Conservation (phyloP, 2,888 invertebrate species). For the Junonia oenone region DNA sequence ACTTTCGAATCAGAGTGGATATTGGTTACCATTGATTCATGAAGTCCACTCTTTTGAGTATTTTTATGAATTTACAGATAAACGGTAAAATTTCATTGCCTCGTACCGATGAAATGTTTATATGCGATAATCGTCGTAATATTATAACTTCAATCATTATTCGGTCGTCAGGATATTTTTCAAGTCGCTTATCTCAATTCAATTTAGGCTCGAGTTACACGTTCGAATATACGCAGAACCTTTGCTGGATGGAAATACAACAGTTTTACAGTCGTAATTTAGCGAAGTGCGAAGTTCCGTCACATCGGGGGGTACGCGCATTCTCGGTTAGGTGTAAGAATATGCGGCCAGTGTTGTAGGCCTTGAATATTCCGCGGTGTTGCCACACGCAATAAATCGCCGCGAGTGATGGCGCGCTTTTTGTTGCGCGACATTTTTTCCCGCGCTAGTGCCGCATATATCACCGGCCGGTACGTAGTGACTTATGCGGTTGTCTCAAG, state of each 20-base stretch:
- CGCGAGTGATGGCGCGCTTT: conserved; percentile 70
- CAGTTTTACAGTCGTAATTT: conserved; percentile 64
- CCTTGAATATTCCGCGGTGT: conserved; percentile 66
- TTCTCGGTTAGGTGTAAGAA: conserved; percentile 65
- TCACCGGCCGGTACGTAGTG: conserved; percentile 56
- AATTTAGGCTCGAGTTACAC: conserved; percentile 26
- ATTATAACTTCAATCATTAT: conserved; percentile 18
- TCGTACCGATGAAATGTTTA: conserved; percentile 14
- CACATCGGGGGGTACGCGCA: conserved; percentile 72
- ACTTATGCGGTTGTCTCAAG: conserved; percentile 57
- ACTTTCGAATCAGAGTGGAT: conserved; percentile 26
- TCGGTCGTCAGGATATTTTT: conserved; percentile 15
- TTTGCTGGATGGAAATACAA: conserved; percentile 39
- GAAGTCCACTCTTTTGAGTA: conserved; percentile 8
- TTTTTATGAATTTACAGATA: background rate
- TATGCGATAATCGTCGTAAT: conserved; percentile 6
- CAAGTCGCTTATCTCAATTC: conserved; percentile 25
- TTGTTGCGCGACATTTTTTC: conserved; percentile 76
- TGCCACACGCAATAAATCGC: conserved; percentile 69
- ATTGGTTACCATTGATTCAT: conserved; percentile 19
- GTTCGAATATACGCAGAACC: conserved; percentile 11
- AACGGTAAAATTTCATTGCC: conserved; percentile 1
- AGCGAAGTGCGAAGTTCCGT: conserved; percentile 75
- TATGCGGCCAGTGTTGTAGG: conserved; percentile 51
- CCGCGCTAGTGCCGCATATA: conserved; percentile 73